These are phyloP conservation scores for Apaloderma vittatum DNA, from an alignment of 2,113 vertebrate genomes.

Conservation along the genomic window DNA sequence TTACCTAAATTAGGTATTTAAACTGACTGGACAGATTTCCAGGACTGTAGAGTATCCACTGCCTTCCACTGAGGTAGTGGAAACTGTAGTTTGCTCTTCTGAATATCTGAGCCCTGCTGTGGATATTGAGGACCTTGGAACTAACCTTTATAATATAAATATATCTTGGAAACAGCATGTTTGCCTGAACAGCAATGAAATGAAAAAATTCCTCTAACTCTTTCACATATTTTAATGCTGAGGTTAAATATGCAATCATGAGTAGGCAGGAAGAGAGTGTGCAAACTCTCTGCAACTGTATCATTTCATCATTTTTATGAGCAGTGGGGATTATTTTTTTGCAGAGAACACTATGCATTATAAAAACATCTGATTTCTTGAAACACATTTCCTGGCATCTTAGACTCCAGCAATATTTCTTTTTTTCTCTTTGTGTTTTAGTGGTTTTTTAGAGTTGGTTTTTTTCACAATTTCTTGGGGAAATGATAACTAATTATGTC, in stretches of 20 bases:
- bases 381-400: constrained; percentile 40
- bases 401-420: constrained; percentile 19
- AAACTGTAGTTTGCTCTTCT: constrained; percentile 44
- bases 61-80: constrained; percentile 53
- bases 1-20: constrained; percentile 28
- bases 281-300: constrained; percentile 50
- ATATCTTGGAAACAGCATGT: constrained; percentile 9
- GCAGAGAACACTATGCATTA: constrained; percentile 45
- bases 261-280: constrained; percentile 53
- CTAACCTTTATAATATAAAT: constrained; percentile 39
- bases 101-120: constrained; percentile 36
- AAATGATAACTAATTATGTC: background rate
- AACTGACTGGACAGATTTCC: background rate
- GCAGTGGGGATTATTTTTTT: constrained; percentile 43
- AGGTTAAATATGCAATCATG: constrained; percentile 59
- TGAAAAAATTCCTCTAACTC: constrained; percentile 40
- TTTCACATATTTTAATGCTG: constrained; percentile 60
- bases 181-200: constrained; percentile 30
- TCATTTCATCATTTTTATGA: constrained; percentile 68
- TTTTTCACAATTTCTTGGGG: background rate
- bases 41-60: background rate
- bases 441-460: background rate
- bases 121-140: constrained; percentile 7
- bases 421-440: background rate
- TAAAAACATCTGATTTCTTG: constrained; percentile 59